Percentiles rank a stretch among this genome's conserved stretches.
Conservation (phyloP, 2,888 invertebrate genomes). For the Anarsia innoxiella region DNA sequence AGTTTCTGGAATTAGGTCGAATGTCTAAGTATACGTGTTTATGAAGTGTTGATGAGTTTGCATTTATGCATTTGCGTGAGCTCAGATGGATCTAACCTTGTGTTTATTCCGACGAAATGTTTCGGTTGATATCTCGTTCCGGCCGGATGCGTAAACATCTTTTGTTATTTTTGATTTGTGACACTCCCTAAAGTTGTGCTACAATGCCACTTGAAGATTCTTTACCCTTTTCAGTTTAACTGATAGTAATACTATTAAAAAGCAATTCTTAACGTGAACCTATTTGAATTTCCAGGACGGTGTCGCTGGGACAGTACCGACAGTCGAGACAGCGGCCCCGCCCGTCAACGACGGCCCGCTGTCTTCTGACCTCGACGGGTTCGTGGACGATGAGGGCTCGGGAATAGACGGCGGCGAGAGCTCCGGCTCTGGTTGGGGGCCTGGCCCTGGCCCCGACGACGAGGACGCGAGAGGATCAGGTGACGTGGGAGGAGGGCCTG, state of each 20-base stretch:
- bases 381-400: conserved; percentile 85
- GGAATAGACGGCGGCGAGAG: conserved; percentile 88
- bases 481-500: conserved; percentile 51
- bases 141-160: too few species aligned
- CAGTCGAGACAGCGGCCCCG: conserved; percentile 41
- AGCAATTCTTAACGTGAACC: too few species aligned
- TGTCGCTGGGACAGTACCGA: conserved; percentile 40
- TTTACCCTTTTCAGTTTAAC: too few species aligned
- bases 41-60: conserved; percentile 5
- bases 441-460: conserved; percentile 83
- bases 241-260: too few species aligned
- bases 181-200: too few species aligned
- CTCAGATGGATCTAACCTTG: too few species aligned
- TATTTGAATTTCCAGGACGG: conserved; percentile 51
- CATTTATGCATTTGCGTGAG: too few species aligned
- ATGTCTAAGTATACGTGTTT: conserved; percentile 17
- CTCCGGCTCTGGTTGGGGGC: conserved; percentile 88
- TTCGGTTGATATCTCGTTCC: too few species aligned
- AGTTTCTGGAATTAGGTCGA: conserved; percentile 52
- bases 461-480: conserved; percentile 77
- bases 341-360: conserved; percentile 61
- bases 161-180: too few species aligned
- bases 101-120: too few species aligned
- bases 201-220: too few species aligned
- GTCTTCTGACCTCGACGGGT: conserved; percentile 76